These are phyloP conservation scores for Leptopilina clavipes DNA, from an alignment of 1,140 invertebrate species.

Conservation along the genomic window DNA sequence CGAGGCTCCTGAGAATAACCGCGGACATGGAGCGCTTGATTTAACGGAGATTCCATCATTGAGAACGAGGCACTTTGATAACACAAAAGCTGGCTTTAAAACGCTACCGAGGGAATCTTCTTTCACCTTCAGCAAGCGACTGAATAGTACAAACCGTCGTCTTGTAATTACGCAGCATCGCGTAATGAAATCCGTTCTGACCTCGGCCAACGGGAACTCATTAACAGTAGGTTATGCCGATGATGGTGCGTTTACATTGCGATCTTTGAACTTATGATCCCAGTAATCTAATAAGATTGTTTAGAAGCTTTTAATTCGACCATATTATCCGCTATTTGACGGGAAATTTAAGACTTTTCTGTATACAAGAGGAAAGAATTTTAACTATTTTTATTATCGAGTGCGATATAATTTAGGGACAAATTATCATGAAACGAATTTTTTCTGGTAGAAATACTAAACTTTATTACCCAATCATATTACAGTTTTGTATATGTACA, in stretches of 20 bases:
- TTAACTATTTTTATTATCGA: neutral
- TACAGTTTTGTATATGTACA: too few relatives aligned
- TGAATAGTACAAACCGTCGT: conserved; percentile 14
- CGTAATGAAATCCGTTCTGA: conserved; percentile 31
- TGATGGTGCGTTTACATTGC: conserved; percentile 17
- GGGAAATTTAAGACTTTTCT: too few relatives aligned
- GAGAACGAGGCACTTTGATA: conserved; percentile 25
- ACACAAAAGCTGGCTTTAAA: conserved; percentile 21
- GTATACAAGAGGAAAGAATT: neutral
- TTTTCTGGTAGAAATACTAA: too few relatives aligned
- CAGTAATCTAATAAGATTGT: conserved; percentile 25
- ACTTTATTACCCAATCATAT: too few relatives aligned
- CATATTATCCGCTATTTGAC: neutral
- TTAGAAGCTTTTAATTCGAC: conserved; percentile 8
- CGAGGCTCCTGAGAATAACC: conserved; percentile 15
- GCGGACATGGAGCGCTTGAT: conserved; percentile 23
- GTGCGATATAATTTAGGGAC: too few relatives aligned
- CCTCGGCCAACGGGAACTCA: conserved; percentile 28
- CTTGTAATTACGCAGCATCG: conserved; percentile 29
- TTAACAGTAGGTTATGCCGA: conserved; percentile 30
- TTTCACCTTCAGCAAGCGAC: conserved; percentile 18
- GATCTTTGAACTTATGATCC: conserved; percentile 26
- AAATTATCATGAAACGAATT: too few relatives aligned
- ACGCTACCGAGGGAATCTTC: conserved; percentile 30
- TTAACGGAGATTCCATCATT: conserved; percentile 16